These are phyloP conservation scores for Cynaeus angustus DNA, from an alignment of 2,888 invertebrate species.

Conservation along the genomic window DNA sequence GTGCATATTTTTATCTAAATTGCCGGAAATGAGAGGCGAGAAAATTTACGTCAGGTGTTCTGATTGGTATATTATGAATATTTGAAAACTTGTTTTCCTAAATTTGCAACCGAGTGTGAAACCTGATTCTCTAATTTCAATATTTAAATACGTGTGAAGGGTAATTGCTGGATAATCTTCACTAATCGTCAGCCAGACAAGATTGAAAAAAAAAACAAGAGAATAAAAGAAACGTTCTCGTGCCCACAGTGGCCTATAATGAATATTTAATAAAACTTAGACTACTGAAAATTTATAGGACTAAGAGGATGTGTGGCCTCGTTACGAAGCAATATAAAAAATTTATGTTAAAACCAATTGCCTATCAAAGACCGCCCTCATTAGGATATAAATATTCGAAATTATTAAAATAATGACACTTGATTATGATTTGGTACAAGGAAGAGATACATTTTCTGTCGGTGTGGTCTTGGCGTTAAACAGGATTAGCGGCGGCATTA, in stretches of 20 bases:
- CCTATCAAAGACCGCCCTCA: slow-evolving; percentile 4
- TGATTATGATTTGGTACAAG: slow-evolving; percentile 29
- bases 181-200: slow-evolving; percentile 15
- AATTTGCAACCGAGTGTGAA: not conserved
- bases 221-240: slow-evolving; percentile 17
- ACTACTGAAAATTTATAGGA: slow-evolving; percentile 20
- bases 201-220: slow-evolving; percentile 7
- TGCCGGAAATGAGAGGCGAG: not conserved
- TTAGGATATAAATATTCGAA: slow-evolving; percentile 29
- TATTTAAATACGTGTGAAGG: slow-evolving; percentile 4
- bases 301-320: slow-evolving; percentile 27
- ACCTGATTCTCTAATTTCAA: not conserved
- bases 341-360: slow-evolving; percentile 32
- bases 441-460: slow-evolving; percentile 11
- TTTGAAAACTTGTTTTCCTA: not conserved
- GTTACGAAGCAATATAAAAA: slow-evolving; percentile 25
- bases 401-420: slow-evolving; percentile 33
- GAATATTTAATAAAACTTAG: slow-evolving; percentile 35
- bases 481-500: slow-evolving; percentile 14
- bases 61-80: not conserved
- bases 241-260: slow-evolving; percentile 20
- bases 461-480: slow-evolving; percentile 26
- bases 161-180: slow-evolving; percentile 23
- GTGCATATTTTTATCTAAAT: no score
- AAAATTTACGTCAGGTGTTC: slow-evolving; percentile 6